These are phyloP conservation scores for Vanessa atalanta DNA, from an alignment of 1,140 invertebrate species.

Conservation along the genomic window DNA sequence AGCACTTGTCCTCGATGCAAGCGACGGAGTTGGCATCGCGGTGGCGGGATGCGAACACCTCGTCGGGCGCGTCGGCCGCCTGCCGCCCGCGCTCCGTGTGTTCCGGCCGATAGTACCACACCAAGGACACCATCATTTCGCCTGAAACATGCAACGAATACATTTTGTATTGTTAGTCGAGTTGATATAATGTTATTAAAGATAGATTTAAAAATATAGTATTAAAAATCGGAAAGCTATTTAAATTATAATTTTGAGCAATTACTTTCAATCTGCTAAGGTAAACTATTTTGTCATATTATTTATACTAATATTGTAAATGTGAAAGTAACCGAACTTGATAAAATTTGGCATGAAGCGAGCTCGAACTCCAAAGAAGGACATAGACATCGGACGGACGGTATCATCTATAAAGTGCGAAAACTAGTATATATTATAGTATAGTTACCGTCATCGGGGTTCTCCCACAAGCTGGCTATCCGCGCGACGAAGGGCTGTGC, in stretches of 20 bases:
- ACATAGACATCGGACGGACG: too few relatives aligned
- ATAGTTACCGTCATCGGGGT: slow-evolving; percentile 91
- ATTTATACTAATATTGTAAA: too few relatives aligned
- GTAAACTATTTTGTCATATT: too few relatives aligned
- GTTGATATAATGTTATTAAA: not conserved
- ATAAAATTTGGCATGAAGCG: too few relatives aligned
- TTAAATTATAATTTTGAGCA: too few relatives aligned
- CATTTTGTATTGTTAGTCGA: too few relatives aligned
- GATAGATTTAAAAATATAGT: not conserved
- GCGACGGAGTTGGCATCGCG: slow-evolving; percentile 96
- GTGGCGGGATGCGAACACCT: slow-evolving; percentile 97
- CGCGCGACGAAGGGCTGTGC: slow-evolving; percentile 97
- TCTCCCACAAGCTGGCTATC: slow-evolving; percentile 96
- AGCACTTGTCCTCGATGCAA: slow-evolving; percentile 99
- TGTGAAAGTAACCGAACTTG: too few relatives aligned
- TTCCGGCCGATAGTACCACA: slow-evolving; percentile 99
- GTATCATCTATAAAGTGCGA: too few relatives aligned
- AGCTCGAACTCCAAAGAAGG: too few relatives aligned
- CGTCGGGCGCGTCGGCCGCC: slow-evolving; percentile 90
- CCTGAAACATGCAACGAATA: slow-evolving; percentile 80
- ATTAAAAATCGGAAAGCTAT: too few relatives aligned
- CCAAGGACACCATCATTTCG: slow-evolving; percentile 97
- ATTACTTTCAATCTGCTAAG: too few relatives aligned
- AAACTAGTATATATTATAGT: not conserved
- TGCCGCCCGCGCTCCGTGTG: slow-evolving; percentile 94